A percentile compares a stretch with the other conserved stretches of the same genome.
These are phyloP conservation scores for Crotalus viridis DNA, from an alignment of 2,113 vertebrate species.

Conservation along the genomic window DNA sequence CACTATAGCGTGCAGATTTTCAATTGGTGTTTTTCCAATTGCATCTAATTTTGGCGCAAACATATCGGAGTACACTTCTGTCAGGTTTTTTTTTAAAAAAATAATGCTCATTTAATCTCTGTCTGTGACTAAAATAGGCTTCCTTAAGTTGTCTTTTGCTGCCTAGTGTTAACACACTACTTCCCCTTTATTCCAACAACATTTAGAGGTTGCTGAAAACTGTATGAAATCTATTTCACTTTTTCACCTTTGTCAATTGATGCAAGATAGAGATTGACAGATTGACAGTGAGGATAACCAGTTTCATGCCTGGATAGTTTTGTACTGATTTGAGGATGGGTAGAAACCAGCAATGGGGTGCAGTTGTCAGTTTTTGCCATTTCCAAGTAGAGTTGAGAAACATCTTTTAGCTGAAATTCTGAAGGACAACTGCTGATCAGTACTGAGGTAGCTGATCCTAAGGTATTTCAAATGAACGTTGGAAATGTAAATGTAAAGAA, in stretches of 20 bases:
- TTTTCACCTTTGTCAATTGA: not conserved
- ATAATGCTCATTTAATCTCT: not conserved
- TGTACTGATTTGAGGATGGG: not conserved
- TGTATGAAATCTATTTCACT: not conserved
- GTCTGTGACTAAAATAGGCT: not conserved
- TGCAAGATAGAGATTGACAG: not conserved
- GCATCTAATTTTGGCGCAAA: not conserved
- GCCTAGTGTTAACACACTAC: not conserved
- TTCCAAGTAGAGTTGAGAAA: not conserved
- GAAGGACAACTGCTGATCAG: not conserved
- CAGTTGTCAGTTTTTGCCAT: not conserved
- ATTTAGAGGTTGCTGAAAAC: not conserved
- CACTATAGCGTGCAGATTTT: not conserved
- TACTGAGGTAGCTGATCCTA: too few relatives aligned
- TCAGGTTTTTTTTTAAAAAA: not conserved
- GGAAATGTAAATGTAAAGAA: too few relatives aligned
- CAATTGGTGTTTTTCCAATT: not conserved
- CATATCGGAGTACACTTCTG: not conserved
- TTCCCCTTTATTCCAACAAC: not conserved
- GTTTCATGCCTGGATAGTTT: not conserved
- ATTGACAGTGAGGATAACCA: not conserved
- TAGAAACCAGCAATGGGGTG: not conserved
- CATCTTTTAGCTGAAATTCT: not conserved
- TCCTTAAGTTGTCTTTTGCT: not conserved
- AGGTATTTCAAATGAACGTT: too few relatives aligned